Base-by-base conservation (phyloP, 2,888 invertebrate species). In the Vannuccia rotundouncinata region DNA sequence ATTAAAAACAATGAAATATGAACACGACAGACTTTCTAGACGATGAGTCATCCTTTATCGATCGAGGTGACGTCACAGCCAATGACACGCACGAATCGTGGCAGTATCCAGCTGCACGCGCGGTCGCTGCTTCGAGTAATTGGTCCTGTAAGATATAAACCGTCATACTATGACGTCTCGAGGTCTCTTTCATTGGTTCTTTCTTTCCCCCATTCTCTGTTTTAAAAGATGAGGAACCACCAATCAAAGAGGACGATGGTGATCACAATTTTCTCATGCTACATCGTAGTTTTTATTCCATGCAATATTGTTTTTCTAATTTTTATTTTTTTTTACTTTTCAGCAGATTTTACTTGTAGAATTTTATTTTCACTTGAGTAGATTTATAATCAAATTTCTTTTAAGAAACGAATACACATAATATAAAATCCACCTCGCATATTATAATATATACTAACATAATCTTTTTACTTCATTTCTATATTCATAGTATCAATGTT, bases 11-110 rank as follows among this genome's bases (percentile, higher is more conserved):
- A n/a, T n/a, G n/a, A n/a, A n/a, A n/a, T n/a, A n/a, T n/a, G n/a
- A n/a, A n/a, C n/a, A n/a, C n/a, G n/a, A n/a, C n/a, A n/a, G n/a
- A n/a, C n/a, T n/a, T n/a, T n/a, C n/a, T n/a, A 2, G 25, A 66
- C 22, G 66, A 66, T 66, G 66, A 66, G 22, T 66, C 66, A 66
- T 2, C 25, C 2, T 22, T 66, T 22, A 66, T 66, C 17, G 66
- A 66, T 5, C 22, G 66, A 22, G 66, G 10, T 66, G 66, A 66
- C 25, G 25, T 66, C 66, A 66, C 66, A 22, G 66, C 66, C 2
- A 66, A 66, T 27, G 66, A 66, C 66, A 66, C 66, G 66, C 10
- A 66, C 2, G 66, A 66, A 2, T 66, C 66, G 22, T 66, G 66
- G 66, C 66, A 27, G 25, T 2, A 66, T 5, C 66, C 66, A 5